A percentile compares a stretch with the other conserved stretches of the same genome.
Evolutionary conservation across 2,797 vertebrate species (phyloP).

Genomic region (Anguilla megastoma): DNA sequence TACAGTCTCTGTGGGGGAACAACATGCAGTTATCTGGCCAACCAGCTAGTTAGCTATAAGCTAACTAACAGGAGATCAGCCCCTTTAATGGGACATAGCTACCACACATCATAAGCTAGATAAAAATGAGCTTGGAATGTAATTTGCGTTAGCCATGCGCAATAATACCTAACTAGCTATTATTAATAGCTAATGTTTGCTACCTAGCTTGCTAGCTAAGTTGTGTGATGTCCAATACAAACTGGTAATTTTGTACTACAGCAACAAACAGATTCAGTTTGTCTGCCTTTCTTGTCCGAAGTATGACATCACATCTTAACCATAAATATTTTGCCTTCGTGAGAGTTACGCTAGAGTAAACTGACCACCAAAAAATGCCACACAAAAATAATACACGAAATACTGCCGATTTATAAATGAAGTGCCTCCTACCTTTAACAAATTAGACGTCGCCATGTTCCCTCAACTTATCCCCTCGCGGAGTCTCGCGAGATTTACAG

Average conservation of each 20-base stretch:
- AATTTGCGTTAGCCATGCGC: neutral
- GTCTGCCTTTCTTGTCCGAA: neutral
- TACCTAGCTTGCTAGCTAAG: slow-evolving; percentile 23
- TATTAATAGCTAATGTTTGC: neutral
- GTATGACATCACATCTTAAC: neutral
- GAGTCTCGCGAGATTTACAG: slow-evolving; percentile 70
- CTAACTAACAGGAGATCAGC: neutral
- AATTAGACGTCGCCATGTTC: slow-evolving; percentile 97
- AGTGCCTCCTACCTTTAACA: slow-evolving; percentile 89
- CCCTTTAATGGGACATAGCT: neutral
- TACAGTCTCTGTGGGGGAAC: neutral
- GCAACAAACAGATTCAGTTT: slow-evolving; percentile 2
- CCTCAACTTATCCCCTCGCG: slow-evolving; percentile 82
- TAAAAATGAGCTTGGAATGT: neutral
- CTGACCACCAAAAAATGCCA: slow-evolving; percentile 14
- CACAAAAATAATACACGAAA: slow-evolving; percentile 1
- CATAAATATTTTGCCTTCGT: neutral
- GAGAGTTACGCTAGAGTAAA: slow-evolving; percentile 1
- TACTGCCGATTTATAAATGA: slow-evolving; percentile 51
- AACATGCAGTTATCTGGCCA: neutral
- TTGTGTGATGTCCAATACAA: slow-evolving; percentile 18
- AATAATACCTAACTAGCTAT: neutral
- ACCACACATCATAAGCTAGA: neutral
- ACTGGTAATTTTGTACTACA: slow-evolving; percentile 10
- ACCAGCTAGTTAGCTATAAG: neutral